Evolutionary conservation across 2,888 invertebrate species (phyloP).

Genomic region (Hoplodrina ambigua): DNA sequence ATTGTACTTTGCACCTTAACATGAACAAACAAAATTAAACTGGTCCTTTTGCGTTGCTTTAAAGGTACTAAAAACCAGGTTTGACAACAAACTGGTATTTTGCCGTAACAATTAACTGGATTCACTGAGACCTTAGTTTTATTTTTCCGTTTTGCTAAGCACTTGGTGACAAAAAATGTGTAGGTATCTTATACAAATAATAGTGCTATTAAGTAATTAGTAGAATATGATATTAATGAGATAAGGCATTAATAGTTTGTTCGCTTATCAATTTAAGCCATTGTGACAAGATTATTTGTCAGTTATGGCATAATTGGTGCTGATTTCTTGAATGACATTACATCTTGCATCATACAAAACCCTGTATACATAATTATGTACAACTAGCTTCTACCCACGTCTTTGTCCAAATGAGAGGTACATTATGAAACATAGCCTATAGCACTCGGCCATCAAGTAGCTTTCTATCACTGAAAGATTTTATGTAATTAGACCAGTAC

Average conservation of each 20-base stretch:
- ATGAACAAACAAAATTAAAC: background rate
- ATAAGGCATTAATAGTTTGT: background rate
- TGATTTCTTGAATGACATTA: background rate
- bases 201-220: no score
- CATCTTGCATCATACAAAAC: no score
- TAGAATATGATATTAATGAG: background rate
- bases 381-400: no score
- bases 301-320: background rate
- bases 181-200: background rate
- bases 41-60: background rate
- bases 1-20: background rate
- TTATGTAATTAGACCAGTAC: no score
- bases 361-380: no score
- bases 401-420: no score
- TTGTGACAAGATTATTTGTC: constrained; percentile 1
- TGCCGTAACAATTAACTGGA: constrained; percentile 6
- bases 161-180: background rate
- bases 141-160: background rate
- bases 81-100: background rate
- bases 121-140: constrained; percentile 1
- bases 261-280: background rate
- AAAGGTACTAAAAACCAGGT: constrained; percentile 6
- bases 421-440: no score
- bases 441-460: no score
- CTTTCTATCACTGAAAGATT: no score